Evolutionary conservation across 1,140 invertebrate species (phyloP), one percentile per base, ranked within the genome.

Genomic region (Paraescarpia echinospica): DNA sequence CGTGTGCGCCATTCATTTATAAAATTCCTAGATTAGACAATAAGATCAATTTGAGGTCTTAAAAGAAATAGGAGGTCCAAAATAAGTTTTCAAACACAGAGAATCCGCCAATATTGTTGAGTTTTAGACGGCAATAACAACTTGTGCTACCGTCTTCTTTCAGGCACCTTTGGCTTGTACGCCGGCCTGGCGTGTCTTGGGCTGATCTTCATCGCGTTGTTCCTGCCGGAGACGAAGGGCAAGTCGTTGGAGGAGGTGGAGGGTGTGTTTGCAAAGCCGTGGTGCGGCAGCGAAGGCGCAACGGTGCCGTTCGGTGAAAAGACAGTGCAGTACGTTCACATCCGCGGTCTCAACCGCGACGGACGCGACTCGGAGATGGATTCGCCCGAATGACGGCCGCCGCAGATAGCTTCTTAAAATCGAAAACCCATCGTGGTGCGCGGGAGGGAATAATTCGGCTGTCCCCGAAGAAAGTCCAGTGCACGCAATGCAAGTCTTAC

Each of bases 171-270:
- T 95, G 98, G 98, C 97, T 95, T 98, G 90, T 99, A 98, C 95
- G 97, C 97, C 33, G 95, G 96, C 22, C 97, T 98, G 92, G 98
- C 98, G 93, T 94, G 97, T 9, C 88, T 97, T 27, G 98, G 98
- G 33, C 94, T 98, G 90, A 95, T 98, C 48, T 98, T 99, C 95
- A 97, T 98, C 22, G 97, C 97, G 94, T 95, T 98, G 91, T 98
- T 97, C 93, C 98, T 99, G 51, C 98, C 98, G 33, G 98, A 99
- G 96, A 99, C 98, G 0, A 97, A 98, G 94, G 98, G 98, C 9
- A 97, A 97, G 94, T 98, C 97, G 93, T 96, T 99, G 91, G 98
- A 99, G 95, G 98, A 99, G 94, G 99, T 99, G 89, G 96, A 96
- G 93, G 95, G 95, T 95, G 96, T 97, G 0, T 97, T 97, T 94